phyloP scores from a whole-genome alignment of 2,113 vertebrate species.

The Galeopterus variegatus region DNA sequence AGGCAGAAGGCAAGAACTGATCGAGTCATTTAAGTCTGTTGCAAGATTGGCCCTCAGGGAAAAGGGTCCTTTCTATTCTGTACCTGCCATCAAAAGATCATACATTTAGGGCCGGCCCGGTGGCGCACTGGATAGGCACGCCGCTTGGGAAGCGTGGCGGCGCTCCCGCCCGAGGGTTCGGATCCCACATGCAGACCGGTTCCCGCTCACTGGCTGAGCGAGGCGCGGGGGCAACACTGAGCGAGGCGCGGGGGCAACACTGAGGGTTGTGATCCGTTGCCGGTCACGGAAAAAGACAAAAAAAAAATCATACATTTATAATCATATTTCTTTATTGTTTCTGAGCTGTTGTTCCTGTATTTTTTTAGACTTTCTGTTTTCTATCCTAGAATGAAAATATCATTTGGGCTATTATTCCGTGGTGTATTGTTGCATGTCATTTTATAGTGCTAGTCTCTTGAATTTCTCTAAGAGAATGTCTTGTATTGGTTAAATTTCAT shows the following conservation, averaged over 20 bases:
- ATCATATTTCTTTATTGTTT: not conserved
- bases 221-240: no score
- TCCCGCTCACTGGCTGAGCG: no score
- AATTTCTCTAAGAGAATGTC: constrained; percentile 5
- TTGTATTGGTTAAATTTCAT: not conserved
- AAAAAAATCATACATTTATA: not conserved
- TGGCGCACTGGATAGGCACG: no score
- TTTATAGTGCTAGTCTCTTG: not conserved
- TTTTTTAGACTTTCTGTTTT: not conserved
- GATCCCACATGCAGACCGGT: no score
- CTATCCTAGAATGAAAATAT: not conserved
- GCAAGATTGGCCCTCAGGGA: not conserved
- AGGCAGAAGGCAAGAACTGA: not conserved
- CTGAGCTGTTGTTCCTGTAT: not conserved
- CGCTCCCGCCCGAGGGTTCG: no score
- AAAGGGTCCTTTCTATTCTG: not conserved
- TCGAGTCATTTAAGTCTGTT: fast-evolving
- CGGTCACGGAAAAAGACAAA: no score
- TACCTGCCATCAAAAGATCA: not conserved
- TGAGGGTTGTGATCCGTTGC: no score
- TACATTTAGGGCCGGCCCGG: no score
- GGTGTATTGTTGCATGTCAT: not conserved
- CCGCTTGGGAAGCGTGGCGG: no score
- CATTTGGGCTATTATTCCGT: not conserved
- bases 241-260: no score